Evolutionary conservation across 2,797 vertebrate species (phyloP).

Genomic region (Sebastes diploproa): DNA sequence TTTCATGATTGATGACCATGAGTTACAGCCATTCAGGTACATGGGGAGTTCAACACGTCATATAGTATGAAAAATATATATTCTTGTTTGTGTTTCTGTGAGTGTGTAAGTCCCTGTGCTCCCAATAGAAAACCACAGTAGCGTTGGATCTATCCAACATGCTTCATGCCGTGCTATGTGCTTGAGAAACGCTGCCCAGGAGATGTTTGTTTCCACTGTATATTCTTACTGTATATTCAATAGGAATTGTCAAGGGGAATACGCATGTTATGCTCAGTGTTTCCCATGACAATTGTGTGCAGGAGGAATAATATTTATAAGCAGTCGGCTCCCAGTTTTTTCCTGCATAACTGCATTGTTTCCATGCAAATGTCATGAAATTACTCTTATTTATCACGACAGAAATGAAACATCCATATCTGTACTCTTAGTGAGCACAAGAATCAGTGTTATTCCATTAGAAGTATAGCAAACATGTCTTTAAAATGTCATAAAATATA

Average conservation of each 20-base stretch:
- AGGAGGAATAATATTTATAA: slow-evolving; percentile 6
- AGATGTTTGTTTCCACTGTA: slow-evolving; percentile 26
- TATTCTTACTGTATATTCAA: background rate
- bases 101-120: background rate
- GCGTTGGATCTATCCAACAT: background rate
- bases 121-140: background rate
- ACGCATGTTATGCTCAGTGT: background rate
- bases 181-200: slow-evolving; percentile 8
- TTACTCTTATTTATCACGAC: background rate
- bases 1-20: slow-evolving; percentile 19
- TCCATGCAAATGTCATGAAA: slow-evolving; percentile 5
- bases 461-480: background rate
- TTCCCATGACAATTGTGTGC: slow-evolving; percentile 15
- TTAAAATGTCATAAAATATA: background rate
- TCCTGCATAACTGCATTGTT: slow-evolving; percentile 11
- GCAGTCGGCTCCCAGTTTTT: slow-evolving; percentile 8
- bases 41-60: slow-evolving; percentile 5
- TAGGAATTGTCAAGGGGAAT: slow-evolving; percentile 26
- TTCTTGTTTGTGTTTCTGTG: background rate
- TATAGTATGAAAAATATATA: background rate
- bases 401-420: background rate
- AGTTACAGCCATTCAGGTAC: background rate
- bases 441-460: background rate
- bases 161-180: slow-evolving; percentile 11
- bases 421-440: background rate